phyloP scores from a whole-genome alignment of 2,797 vertebrate species.

The Loris lydekkerianus region DNA sequence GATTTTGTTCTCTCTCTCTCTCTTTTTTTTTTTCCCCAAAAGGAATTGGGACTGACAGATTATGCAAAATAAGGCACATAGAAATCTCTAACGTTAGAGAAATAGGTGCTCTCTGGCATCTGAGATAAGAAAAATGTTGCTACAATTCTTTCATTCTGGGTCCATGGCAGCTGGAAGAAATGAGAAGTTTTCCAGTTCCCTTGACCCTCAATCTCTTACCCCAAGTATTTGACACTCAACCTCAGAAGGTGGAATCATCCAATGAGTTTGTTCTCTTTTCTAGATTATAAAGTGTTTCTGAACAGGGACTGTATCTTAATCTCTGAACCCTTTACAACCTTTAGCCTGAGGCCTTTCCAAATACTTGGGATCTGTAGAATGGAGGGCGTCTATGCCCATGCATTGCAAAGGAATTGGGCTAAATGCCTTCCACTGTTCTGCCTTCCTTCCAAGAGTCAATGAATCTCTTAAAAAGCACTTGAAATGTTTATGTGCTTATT shows the following conservation, averaged over 20 bases:
- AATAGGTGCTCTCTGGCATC: neutral
- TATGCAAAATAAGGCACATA: slow-evolving; percentile 51
- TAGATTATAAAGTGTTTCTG: slow-evolving; percentile 2
- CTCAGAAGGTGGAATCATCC: neutral
- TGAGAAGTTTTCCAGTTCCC: neutral
- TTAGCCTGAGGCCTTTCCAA: neutral
- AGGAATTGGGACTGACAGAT: neutral
- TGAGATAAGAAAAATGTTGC: slow-evolving; percentile 9
- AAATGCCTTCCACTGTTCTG: neutral
- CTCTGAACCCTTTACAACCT: neutral
- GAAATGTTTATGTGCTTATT: neutral
- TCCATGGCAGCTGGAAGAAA: neutral
- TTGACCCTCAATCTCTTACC: neutral
- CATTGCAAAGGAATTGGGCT: neutral
- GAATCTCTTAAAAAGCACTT: slow-evolving; percentile 42
- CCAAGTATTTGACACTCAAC: neutral
- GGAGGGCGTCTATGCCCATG: neutral
- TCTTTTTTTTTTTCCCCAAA: neutral
- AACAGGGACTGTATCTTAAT: neutral
- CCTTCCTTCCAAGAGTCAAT: neutral
- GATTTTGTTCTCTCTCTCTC: neutral
- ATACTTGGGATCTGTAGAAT: neutral
- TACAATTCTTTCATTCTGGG: neutral
- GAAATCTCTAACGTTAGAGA: slow-evolving; percentile 27
- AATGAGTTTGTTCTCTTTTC: neutral